Evolutionary conservation across 2,888 invertebrate species (phyloP), one percentile per base, ranked within the genome.

Genomic region (Blastobasis adustella): DNA sequence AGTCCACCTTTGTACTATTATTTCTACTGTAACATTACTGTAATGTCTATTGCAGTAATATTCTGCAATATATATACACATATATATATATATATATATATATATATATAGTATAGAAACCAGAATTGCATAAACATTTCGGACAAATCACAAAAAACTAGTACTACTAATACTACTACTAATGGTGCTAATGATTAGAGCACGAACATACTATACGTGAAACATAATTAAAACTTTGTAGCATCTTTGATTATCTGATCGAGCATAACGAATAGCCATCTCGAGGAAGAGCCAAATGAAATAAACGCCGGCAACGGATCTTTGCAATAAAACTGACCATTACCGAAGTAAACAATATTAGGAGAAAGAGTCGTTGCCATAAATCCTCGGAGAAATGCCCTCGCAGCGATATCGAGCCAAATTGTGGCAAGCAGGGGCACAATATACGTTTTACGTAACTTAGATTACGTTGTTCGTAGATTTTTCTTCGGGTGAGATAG

Each of bases 271-370:
- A 45, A 49, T 49, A 49, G 49, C 49, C 40, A 45, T 45, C 47
- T 6, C 40, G 37, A 51, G 44, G 44, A 66, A 66, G 66, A 67
- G 63, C 56, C 67, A 64, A 69, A 76, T 73, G 65, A 79, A 53
- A 79, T 78, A 79, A 82, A 81, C 71, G 69, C 68, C 67, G 60
- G 63, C 65, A 69, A 77, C 71, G 76, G 75, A 77, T 76, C 69
- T 72, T 58, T 58, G 74, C 76, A 77, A 79, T 79, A 82, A 81
- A 79, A 76, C 67, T 81, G 79, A 75, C 80, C 80, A 74, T 80
- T 83, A 82, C 79, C 62, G 69, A 76, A 84, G 82, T 82, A 83
- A 86, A 86, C 84, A 86, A 82, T 84, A 86, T 86, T 81, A 84
- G 73, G 71, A 71, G 77, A 75, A 50, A 72, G 75, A 81, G 72